These are phyloP conservation scores for Aleiodes sp. DNA, from an alignment of 1,140 invertebrate species.

Conservation along the genomic window DNA sequence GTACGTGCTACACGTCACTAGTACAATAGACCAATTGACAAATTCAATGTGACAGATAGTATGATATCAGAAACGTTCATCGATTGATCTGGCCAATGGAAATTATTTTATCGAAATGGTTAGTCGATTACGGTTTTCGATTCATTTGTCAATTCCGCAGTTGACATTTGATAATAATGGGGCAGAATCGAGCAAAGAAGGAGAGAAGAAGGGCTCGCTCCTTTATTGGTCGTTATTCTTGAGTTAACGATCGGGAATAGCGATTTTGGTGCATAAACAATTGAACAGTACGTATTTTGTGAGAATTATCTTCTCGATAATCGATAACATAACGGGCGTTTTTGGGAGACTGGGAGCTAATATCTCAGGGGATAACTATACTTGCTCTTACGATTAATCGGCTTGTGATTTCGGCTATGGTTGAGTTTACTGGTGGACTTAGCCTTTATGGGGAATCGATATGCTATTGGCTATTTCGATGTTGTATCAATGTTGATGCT, in stretches of 20 bases:
- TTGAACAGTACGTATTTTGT: not conserved
- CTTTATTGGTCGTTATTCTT: too few species aligned
- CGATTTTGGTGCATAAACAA: not conserved
- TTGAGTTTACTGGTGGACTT: not conserved
- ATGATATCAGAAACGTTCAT: not conserved
- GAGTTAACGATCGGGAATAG: too few species aligned
- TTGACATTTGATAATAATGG: too few species aligned
- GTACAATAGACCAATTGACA: not conserved
- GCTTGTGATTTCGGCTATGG: slow-evolving; percentile 6
- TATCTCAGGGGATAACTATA: not conserved
- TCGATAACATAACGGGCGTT: not conserved
- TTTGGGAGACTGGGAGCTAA: not conserved
- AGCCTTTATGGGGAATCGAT: slow-evolving; percentile 11
- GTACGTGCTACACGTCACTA: not conserved
- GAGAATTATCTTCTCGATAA: not conserved
- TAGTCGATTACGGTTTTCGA: too few species aligned
- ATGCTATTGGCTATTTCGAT: not conserved
- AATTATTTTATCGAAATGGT: not conserved
- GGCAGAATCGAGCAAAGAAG: too few species aligned
- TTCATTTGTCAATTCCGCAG: too few species aligned
- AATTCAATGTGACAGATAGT: slow-evolving; percentile 5
- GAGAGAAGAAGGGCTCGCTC: too few species aligned
- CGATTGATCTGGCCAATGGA: not conserved
- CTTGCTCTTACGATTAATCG: not conserved
- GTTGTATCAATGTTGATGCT: not conserved